These are phyloP conservation scores for Netelia fuscicornis DNA, from an alignment of 2,888 invertebrate genomes.

Conservation along the genomic window DNA sequence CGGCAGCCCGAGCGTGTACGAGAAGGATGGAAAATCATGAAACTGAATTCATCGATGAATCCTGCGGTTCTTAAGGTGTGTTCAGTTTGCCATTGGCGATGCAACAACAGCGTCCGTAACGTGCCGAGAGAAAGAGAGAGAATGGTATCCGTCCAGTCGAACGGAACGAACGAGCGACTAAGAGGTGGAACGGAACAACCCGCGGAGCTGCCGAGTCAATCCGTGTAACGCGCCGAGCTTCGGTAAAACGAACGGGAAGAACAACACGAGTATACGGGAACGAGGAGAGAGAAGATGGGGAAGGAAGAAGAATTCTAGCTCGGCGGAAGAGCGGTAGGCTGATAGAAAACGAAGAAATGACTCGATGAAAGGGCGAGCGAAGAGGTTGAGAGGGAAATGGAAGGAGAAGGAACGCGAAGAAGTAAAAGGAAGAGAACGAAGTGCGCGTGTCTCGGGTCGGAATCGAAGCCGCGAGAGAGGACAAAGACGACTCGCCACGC, in stretches of 20 bases:
- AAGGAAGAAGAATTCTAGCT: conserved; percentile 30
- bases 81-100: conserved; percentile 19
- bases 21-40: conserved; percentile 24
- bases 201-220: conserved; percentile 58
- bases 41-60: conserved; percentile 63
- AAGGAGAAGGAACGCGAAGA: not conserved
- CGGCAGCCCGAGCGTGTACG: not conserved
- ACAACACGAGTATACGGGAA: conserved; percentile 3
- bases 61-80: conserved; percentile 45
- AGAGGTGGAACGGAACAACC: conserved; percentile 62
- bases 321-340: conserved; percentile 19
- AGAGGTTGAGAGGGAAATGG: not conserved
- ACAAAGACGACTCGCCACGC: conserved; percentile 62
- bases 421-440: conserved; percentile 20
- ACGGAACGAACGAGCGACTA: conserved; percentile 71
- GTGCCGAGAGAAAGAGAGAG: conserved; percentile 49
- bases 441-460: conserved; percentile 51
- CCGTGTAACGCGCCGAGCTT: conserved; percentile 61
- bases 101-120: conserved; percentile 16
- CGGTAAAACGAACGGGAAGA: conserved; percentile 48
- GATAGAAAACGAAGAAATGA: conserved; percentile 49
- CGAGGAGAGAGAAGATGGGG: not conserved
- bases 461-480: conserved; percentile 61
- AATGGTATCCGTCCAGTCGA: conserved; percentile 50
- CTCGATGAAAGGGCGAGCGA: conserved; percentile 23